These are phyloP conservation scores for Pelobates cultripes DNA, from an alignment of 2,797 vertebrate genomes.

Conservation along the genomic window DNA sequence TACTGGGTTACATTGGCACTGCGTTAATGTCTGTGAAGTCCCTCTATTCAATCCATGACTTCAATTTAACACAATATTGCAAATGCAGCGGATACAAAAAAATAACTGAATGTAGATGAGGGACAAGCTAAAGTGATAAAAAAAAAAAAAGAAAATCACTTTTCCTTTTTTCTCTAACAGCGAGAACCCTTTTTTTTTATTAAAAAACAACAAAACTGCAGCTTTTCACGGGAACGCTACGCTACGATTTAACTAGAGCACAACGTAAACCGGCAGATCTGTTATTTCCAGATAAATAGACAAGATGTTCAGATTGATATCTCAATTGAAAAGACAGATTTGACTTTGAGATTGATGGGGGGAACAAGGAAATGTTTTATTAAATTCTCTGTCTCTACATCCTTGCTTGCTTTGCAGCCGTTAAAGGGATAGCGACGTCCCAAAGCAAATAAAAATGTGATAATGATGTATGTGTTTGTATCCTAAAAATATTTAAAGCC, in stretches of 20 bases:
- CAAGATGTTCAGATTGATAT: conserved; percentile 11
- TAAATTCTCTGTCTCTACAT: conserved; percentile 42
- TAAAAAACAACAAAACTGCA: too few species aligned
- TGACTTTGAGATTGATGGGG: conserved; percentile 38
- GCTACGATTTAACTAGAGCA: too few species aligned
- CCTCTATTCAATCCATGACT: conserved; percentile 38
- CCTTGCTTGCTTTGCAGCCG: conserved; percentile 36
- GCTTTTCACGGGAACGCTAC: too few species aligned
- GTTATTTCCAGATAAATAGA: conserved; percentile 39
- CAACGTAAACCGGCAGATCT: conserved; percentile 36
- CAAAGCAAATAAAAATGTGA: too few species aligned
- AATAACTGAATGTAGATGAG: conserved; percentile 42
- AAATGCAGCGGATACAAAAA: conserved; percentile 18
- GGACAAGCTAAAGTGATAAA: not conserved
- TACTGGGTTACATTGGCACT: conserved; percentile 39
- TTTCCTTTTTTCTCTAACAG: too few species aligned
- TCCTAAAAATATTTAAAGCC: too few species aligned
- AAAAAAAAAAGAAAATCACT: too few species aligned
- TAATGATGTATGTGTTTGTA: too few species aligned
- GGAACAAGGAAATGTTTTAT: conserved; percentile 35
- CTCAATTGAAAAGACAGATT: not conserved
- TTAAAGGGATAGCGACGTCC: too few species aligned
- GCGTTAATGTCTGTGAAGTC: conserved; percentile 46
- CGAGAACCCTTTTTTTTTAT: too few species aligned
- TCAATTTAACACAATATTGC: conserved; percentile 47